These are phyloP conservation scores for Mastacembelus armatus DNA, from an alignment of 2,797 vertebrate species.

Conservation along the genomic window DNA sequence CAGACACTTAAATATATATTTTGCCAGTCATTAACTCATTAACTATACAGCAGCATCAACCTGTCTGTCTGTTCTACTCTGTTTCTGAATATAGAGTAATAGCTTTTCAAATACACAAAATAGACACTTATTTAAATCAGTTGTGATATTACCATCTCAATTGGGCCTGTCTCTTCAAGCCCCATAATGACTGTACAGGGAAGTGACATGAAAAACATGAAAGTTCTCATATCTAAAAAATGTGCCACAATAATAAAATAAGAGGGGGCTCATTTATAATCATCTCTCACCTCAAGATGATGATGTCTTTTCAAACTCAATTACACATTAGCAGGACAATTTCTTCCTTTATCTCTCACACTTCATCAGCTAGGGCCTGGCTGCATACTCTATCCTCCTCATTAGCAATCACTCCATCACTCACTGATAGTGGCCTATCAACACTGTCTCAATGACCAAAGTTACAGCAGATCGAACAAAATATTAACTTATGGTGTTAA, in stretches of 20 bases:
- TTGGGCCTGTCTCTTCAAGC: constrained; percentile 29
- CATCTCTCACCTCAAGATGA: constrained; percentile 68
- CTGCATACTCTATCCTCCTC: constrained; percentile 72
- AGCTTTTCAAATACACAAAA: constrained; percentile 32
- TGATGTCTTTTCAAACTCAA: constrained; percentile 83
- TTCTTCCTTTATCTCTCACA: constrained; percentile 83
- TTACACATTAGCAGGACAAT: constrained; percentile 80
- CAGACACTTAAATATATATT: constrained; percentile 19
- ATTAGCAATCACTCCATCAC: constrained; percentile 83
- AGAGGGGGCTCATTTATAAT: constrained; percentile 75
- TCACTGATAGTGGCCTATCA: constrained; percentile 85
- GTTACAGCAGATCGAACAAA: constrained; percentile 79
- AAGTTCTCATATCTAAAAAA: constrained; percentile 61
- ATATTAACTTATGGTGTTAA: constrained; percentile 83
- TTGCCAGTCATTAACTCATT: constrained; percentile 48
- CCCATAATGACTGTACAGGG: constrained; percentile 62
- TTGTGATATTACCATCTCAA: constrained; percentile 58
- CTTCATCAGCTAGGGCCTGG: constrained; percentile 78
- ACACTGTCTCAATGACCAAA: constrained; percentile 78
- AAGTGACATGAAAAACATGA: constrained; percentile 71
- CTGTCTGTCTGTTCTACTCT: constrained; percentile 26
- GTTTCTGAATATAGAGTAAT: constrained; percentile 15
- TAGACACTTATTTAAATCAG: constrained; percentile 41
- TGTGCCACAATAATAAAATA: constrained; percentile 71
- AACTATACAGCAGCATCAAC: constrained; percentile 32